phyloP scores from a whole-genome alignment of 2,113 vertebrate species.

The Pelobates fuscus region DNA sequence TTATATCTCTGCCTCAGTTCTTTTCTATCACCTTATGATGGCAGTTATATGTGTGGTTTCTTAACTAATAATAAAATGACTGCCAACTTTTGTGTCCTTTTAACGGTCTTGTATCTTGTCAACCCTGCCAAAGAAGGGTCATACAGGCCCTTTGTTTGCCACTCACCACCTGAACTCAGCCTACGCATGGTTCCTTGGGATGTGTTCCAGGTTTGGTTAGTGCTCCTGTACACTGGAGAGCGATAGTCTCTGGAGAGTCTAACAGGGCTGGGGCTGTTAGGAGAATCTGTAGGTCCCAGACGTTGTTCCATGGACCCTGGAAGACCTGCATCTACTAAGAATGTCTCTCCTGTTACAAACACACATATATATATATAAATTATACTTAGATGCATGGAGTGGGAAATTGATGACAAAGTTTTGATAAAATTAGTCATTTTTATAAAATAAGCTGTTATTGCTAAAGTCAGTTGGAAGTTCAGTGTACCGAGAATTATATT shows the following conservation, averaged over 20 bases:
- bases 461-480: too few relatives aligned
- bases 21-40: too few relatives aligned
- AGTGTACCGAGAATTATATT: too few relatives aligned
- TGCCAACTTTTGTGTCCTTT: too few relatives aligned
- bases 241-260: constrained; percentile 70
- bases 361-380: too few relatives aligned
- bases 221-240: constrained; percentile 70
- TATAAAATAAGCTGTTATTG: too few relatives aligned
- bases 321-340: constrained; percentile 74
- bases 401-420: too few relatives aligned
- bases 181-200: constrained; percentile 68
- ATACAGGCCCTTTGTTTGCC: background rate
- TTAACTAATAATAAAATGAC: too few relatives aligned
- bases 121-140: background rate
- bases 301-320: constrained; percentile 72
- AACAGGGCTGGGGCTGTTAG: constrained; percentile 69
- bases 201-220: constrained; percentile 73
- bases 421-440: too few relatives aligned
- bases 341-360: constrained; percentile 77
- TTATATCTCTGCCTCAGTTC: too few relatives aligned
- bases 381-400: too few relatives aligned
- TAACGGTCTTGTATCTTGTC: background rate
- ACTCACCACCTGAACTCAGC: constrained; percentile 80
- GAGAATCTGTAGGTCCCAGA: constrained; percentile 76
- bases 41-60: too few relatives aligned